Conservation (phyloP, 2,113 vertebrate genomes). For the Lichenostomus cassidix region DNA sequence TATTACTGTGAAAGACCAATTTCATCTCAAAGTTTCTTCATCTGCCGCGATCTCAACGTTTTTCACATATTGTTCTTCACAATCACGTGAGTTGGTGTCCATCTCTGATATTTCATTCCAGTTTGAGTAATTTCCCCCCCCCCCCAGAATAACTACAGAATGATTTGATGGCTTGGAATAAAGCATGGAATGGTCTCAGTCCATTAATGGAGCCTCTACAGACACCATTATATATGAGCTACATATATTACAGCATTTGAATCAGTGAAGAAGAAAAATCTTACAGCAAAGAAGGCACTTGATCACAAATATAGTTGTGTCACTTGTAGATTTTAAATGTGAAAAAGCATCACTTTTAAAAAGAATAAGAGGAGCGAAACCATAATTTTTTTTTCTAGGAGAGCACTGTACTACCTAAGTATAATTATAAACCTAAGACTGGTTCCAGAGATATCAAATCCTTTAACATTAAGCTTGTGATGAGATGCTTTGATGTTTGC, state of each 20-base stretch:
- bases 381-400: not conserved
- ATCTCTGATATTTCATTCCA: constrained; percentile 25
- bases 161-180: constrained; percentile 15
- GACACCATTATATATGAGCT: not conserved
- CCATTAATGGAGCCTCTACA: not conserved
- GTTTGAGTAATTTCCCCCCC: accelerated
- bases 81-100: not conserved
- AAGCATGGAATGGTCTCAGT: constrained; percentile 1
- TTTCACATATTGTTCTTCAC: constrained; percentile 26
- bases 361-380: not conserved
- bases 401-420: not conserved
- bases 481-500: not conserved
- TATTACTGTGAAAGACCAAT: constrained; percentile 55
- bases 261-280: not conserved
- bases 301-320: not conserved
- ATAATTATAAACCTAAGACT: not conserved
- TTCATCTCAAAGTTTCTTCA: constrained; percentile 49
- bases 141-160: not conserved
- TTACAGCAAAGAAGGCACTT: not conserved
- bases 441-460: not conserved
- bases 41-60: constrained; percentile 32
- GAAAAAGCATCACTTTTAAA: not conserved
- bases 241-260: not conserved
- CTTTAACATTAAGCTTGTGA: not conserved
- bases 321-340: not conserved